Evolutionary conservation across 2,113 vertebrate genomes (phyloP), one percentile per base, ranked within the genome.

Genomic region (Raja brachyura): DNA sequence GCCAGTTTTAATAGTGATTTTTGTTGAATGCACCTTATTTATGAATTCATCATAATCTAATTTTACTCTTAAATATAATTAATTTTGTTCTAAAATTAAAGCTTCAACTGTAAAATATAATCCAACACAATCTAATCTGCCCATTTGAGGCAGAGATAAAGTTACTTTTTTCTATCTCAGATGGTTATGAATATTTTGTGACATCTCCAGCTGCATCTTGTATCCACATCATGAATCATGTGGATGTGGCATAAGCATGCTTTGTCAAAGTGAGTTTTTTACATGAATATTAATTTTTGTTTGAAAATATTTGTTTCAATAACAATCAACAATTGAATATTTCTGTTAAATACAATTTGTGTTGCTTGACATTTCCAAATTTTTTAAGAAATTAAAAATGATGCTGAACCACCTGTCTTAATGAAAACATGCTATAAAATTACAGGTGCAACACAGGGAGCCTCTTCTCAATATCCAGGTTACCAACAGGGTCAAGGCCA

Each of bases 401-500:
- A 59, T 83, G 54, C 54, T 22, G 22, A 63, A n/a, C n/a, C 56
- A 86, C 5, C 28, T 63, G 28, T 86, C 56, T 88, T 63, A 63
- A 0, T 63, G 31, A 88, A 88, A 63, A n/a, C 28, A 25, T 92
- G 31, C 11, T 92, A 10, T 48, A 73, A 92, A 73, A 48, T 92
- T 92, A 9, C 93, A 97, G 96, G 95, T 94, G 93, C 98, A 66
- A 97, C 97, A 93, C 98, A 99, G 94, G 97, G 97, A 94, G 96
- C 97, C 16, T 96, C 98, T 0, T 96, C 98, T 0, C 98, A 99
- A 96, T 99, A 98, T 95, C 96, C 98, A 93, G 96, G 98, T 96
- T 99, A 99, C 96, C 98, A 98, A 93, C 98, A 98, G 94, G 97
- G 97, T 63, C 98, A 98, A 94, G 97, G 97, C 93, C 98, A 99